Base-by-base conservation (phyloP, 1,140 invertebrate species). In the Trichonephila clavata region DNA sequence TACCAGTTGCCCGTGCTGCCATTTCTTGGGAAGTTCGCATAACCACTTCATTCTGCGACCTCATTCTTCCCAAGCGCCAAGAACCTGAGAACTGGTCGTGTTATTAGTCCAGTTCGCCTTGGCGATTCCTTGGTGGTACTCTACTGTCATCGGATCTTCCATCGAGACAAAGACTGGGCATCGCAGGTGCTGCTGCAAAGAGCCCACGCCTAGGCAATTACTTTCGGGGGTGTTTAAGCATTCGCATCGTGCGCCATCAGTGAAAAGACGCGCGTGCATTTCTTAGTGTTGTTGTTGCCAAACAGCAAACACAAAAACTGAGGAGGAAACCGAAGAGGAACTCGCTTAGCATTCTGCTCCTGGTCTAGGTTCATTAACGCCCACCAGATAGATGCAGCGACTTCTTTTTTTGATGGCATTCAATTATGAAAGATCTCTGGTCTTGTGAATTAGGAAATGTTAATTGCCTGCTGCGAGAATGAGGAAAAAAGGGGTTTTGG, bases 211-310 rank as follows among this genome's bases (percentile, higher is more conserved):
- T 39, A 32, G 27, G 71, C 71, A 77, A 77, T 77, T 77, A 77
- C 71, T 77, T 77, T 39, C 27, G 27, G 71, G 71, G 71, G 71
- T 77, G 71, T 77, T 77, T 77, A 77, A 77, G 71, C 71, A 77
- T 77, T 77, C 71, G 71, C 27, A 77, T 77, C 71, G 71, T 77
- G 71, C 71, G 27, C 71, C 24, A 77, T 16, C 16, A 77, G 71
- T 39, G 71, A 77, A 77, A 71, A 71, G 68, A 77, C 71, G 27
- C 71, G 71, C 32, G 71, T 77, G 71, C 71, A 14, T 4, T 39
- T 77, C 27, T 77, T 77, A 1, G 18, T 77, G 13, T 77, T 77
- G 32, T 32, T 77, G 27, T 77, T 77, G 71, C 71, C 71, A 77
- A 77, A 77, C 71, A 77, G 14, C 71, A 32, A 39, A 39, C 27